Conservation (phyloP, 35 echinoderm and acorn worm species). For the Lytechinus pictus region DNA sequence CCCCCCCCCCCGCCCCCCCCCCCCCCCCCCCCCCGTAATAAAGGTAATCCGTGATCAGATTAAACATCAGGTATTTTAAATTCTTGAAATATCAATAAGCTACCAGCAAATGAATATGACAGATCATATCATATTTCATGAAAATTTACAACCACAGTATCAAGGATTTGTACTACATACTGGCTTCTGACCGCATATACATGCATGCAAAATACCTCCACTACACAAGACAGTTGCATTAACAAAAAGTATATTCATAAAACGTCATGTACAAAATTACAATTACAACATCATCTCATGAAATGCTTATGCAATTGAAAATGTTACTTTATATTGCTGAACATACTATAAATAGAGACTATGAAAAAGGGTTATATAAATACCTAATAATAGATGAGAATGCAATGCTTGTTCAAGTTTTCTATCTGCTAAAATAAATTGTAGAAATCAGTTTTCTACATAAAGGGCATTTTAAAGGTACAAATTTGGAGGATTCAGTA, state of each 20-base stretch:
- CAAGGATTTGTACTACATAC: background rate
- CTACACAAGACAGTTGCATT: background rate
- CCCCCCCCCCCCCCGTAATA: too few relatives aligned
- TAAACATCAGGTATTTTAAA: too few relatives aligned
- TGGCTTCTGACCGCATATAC: background rate
- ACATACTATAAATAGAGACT: background rate
- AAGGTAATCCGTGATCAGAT: too few relatives aligned
- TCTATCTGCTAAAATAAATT: slow-evolving; percentile 46
- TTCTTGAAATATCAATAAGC: too few relatives aligned
- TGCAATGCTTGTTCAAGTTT: background rate
- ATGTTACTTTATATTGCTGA: background rate
- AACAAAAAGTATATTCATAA: background rate
- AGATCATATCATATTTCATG: too few relatives aligned
- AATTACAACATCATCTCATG: background rate
- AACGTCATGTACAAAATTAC: background rate
- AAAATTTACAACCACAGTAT: background rate
- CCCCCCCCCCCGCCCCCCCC: too few relatives aligned
- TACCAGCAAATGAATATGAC: too few relatives aligned
- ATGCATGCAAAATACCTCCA: background rate
- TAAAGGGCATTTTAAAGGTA: too few relatives aligned
- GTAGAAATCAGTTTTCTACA: too few relatives aligned
- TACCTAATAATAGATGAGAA: background rate
- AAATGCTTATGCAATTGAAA: background rate
- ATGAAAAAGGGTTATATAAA: background rate
- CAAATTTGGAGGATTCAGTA: too few relatives aligned